Evolutionary conservation across 2,888 invertebrate species (phyloP).

Genomic region (Tryphoninae sp.): DNA sequence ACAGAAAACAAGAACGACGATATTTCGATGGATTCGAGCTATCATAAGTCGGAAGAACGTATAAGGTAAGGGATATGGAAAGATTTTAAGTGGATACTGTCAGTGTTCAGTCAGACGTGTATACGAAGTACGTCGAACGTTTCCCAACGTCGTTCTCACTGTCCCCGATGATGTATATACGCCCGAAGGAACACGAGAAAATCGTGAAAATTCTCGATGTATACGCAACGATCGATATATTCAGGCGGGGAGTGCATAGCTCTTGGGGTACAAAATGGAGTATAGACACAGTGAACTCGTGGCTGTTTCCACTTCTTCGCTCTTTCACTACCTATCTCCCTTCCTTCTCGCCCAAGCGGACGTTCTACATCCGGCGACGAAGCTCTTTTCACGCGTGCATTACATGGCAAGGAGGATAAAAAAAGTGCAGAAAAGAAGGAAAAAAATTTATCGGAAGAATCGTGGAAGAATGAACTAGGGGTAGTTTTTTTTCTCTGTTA

Average conservation of each 20-base stretch:
- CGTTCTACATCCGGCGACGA: slow-evolving; percentile 41
- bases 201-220: slow-evolving; percentile 23
- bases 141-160: slow-evolving; percentile 17
- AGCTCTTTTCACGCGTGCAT: slow-evolving; percentile 34
- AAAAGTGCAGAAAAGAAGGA: not conserved
- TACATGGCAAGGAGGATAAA: slow-evolving; percentile 26
- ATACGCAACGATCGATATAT: slow-evolving; percentile 41
- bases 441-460: not conserved
- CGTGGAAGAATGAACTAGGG: not conserved
- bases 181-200: slow-evolving; percentile 26
- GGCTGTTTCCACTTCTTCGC: slow-evolving; percentile 51
- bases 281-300: slow-evolving; percentile 38
- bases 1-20: not conserved
- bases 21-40: not conserved
- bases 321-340: not conserved
- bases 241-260: slow-evolving; percentile 19
- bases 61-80: slow-evolving; percentile 19
- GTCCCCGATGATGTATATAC: slow-evolving; percentile 5
- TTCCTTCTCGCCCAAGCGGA: not conserved
- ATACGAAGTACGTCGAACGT: slow-evolving; percentile 15
- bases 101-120: slow-evolving; percentile 40
- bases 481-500: not conserved
- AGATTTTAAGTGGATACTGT: slow-evolving; percentile 34
- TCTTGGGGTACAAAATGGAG: slow-evolving; percentile 35
- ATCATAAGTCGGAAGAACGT: slow-evolving; percentile 17